A percentile compares a stretch with the other conserved stretches of the same genome.
These are phyloP conservation scores for Camarhynchus parvulus DNA, from an alignment of 2,113 vertebrate species.

Conservation along the genomic window DNA sequence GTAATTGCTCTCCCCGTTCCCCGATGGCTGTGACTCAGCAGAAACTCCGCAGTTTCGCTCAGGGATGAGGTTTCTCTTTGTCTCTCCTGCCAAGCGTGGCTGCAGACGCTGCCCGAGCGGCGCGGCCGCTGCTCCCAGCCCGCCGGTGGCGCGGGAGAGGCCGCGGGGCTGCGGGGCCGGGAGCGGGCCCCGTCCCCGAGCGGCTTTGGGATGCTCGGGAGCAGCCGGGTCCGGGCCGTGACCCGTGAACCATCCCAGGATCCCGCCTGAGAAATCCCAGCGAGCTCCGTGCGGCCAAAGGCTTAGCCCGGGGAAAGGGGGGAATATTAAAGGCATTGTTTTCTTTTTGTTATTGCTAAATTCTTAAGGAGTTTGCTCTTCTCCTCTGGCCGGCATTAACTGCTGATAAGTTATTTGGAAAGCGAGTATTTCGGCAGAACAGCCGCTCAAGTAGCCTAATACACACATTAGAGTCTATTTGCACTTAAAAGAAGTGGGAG, in stretches of 20 bases:
- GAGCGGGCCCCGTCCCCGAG: rapidly evolving
- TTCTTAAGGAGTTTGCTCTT: not conserved
- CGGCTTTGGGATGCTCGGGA: not conserved
- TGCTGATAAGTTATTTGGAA: constrained; percentile 63
- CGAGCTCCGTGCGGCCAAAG: not conserved
- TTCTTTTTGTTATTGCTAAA: not conserved
- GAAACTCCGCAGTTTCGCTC: constrained; percentile 58
- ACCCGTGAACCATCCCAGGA: rapidly evolving
- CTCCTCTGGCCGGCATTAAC: constrained; percentile 14
- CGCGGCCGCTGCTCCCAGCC: not conserved
- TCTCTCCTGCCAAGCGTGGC: constrained; percentile 14
- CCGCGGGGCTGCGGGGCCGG: not conserved
- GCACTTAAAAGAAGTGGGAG: constrained; percentile 69
- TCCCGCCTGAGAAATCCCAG: not conserved
- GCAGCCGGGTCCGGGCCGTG: not conserved
- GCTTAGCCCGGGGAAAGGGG: not conserved
- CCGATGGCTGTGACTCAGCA: constrained; percentile 57
- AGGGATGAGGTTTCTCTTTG: constrained; percentile 7
- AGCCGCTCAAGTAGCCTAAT: constrained; percentile 59
- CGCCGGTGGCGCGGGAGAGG: not conserved
- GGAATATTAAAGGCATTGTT: not conserved
- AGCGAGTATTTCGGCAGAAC: constrained; percentile 50
- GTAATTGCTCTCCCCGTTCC: constrained; percentile 56
- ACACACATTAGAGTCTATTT: constrained; percentile 71
- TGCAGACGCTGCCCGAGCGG: not conserved